Evolutionary conservation across 2,888 invertebrate genomes (phyloP).

Genomic region (Hymenopus coronatus): DNA sequence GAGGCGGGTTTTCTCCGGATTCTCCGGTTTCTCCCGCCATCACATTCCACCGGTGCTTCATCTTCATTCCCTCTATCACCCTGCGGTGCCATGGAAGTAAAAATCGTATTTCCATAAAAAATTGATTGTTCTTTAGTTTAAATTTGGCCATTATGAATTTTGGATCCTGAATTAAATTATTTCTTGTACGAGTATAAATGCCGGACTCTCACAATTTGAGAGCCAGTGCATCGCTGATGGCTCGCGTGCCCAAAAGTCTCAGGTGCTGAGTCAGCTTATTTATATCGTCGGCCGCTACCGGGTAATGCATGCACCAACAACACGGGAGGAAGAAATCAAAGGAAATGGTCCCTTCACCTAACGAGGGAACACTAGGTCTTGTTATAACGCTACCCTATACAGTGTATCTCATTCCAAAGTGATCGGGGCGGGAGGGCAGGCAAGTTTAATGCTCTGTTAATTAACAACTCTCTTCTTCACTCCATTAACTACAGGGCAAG

Average conservation of each 20-base stretch:
- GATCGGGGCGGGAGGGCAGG: background rate
- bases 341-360: conserved; percentile 14
- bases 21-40: no score
- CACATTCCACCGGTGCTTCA: no score
- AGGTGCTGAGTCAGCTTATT: conserved; percentile 19
- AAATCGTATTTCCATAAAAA: no score
- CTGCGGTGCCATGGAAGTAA: no score
- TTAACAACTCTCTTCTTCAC: background rate
- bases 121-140: no score
- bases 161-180: no score
- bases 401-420: background rate
- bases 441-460: background rate
- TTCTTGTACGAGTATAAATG: no score
- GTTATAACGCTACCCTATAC: background rate
- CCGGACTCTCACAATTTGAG: no score
- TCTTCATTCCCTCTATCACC: no score
- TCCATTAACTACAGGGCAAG: background rate
- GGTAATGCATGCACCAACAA: background rate
- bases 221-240: background rate
- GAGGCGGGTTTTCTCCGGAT: no score
- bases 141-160: no score
- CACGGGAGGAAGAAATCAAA: conserved; percentile 1
- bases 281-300: conserved; percentile 2
- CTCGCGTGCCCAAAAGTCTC: background rate
- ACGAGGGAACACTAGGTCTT: background rate